Evolutionary conservation across 2,797 vertebrate genomes (phyloP).

Genomic region (Parauchenoglanis ngamensis): DNA sequence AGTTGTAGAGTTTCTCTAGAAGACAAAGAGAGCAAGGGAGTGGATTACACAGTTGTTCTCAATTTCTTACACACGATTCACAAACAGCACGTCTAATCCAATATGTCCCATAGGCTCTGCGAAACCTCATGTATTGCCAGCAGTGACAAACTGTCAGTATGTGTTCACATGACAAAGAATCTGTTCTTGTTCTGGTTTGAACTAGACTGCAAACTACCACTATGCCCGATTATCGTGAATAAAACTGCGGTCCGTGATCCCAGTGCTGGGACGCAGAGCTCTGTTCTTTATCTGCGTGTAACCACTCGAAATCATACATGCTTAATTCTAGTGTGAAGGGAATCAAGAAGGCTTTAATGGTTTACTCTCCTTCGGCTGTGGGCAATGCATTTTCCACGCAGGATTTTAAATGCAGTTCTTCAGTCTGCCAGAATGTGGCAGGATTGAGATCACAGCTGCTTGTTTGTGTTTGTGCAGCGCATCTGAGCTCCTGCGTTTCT

Average conservation of each 20-base stretch:
- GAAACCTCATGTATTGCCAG: constrained; percentile 25
- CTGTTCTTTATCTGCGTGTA: constrained; percentile 25
- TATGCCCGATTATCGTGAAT: constrained; percentile 9
- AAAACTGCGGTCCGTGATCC: constrained; percentile 14
- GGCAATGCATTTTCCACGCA: neutral
- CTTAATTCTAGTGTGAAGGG: constrained; percentile 19
- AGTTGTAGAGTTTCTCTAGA: constrained; percentile 95
- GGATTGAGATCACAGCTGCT: constrained; percentile 30
- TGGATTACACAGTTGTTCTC: constrained; percentile 15
- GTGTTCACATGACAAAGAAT: constrained; percentile 14
- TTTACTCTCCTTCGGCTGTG: constrained; percentile 4
- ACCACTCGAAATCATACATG: constrained; percentile 10
- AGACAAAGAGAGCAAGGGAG: constrained; percentile 56
- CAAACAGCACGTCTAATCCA: constrained; percentile 14
- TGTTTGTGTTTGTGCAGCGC: constrained; percentile 5
- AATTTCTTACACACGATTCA: constrained; percentile 4
- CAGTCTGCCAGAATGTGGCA: constrained; percentile 41
- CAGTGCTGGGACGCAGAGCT: neutral
- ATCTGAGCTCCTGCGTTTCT: constrained; percentile 21
- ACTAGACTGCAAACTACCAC: constrained; percentile 10
- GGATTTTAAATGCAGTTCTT: constrained; percentile 26
- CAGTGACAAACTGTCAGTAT: constrained; percentile 29
- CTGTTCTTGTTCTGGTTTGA: constrained; percentile 31
- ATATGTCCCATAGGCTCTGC: constrained; percentile 10
- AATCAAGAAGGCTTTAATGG: constrained; percentile 17